These are phyloP conservation scores for Petromus typicus DNA, from an alignment of 2,113 vertebrate genomes.

Conservation along the genomic window DNA sequence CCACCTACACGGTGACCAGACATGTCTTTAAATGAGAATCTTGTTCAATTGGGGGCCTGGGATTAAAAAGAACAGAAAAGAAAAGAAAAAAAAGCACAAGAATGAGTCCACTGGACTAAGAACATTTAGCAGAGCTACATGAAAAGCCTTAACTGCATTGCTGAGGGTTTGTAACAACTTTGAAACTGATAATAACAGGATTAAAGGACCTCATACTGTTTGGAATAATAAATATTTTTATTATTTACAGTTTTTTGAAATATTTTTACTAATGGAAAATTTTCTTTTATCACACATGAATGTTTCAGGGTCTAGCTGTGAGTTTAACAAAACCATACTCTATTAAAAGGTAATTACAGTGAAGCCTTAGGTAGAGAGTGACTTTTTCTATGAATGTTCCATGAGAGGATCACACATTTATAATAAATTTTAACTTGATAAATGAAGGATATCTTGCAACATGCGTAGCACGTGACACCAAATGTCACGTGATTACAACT, in stretches of 20 bases:
- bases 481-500: background rate
- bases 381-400: background rate
- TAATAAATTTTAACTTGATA: background rate
- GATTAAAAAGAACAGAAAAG: background rate
- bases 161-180: background rate
- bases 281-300: background rate
- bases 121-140: background rate
- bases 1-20: background rate
- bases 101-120: no score
- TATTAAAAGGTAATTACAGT: background rate
- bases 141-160: background rate
- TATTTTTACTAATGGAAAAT: background rate
- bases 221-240: background rate
- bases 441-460: background rate
- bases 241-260: background rate
- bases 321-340: background rate
- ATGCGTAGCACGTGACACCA: background rate
- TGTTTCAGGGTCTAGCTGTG: background rate
- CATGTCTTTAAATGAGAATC: background rate
- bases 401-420: background rate
- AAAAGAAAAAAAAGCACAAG: no score
- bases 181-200: no score
- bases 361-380: background rate
- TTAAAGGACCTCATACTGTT: background rate
- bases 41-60: background rate